Base-by-base conservation (phyloP, 2,797 vertebrate genomes). In the Sebastes goodei region DNA sequence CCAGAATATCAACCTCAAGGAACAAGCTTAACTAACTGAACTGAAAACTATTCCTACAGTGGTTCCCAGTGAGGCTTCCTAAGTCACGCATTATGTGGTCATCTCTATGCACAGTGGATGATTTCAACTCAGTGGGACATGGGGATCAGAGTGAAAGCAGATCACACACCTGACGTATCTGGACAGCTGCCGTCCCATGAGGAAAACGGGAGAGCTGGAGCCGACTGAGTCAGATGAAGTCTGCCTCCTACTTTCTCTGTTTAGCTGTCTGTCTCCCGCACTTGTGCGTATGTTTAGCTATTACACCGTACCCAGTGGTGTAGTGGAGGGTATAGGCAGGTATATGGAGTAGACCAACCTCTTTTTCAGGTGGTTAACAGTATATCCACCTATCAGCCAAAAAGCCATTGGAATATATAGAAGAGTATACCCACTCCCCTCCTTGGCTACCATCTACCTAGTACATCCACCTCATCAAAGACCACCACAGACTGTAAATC, bases 101-200 rank as follows among this genome's bases (percentile, higher is more conserved):
- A 62, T 53, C 29, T 62, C 69, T 61, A 25, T 46, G 17, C 10
- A 46, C 23, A 76, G 69, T 7, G 7, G 75, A 79, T 78, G 76
- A 82, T 38, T 53, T 86, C 63, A 84, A 38, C 20, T 81, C 69
- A 17, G 52, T 10, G 63, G 60, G 71, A 78, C 29, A 10, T 10
- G 23, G 46, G 55, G 6, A 82, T 27, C 46, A 7, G 60, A 66
- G 70, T 25, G n/a, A 29, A 74, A 32, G 23, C 49, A 55, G 65
- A 74, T 80, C 32, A 30, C 30, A 79, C 72, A 79, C 32, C 63
- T 82, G 74, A 82, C n/a, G 4, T 55, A 61, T 76, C 27, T 21
- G 64, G 49, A 65, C 69, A 76, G 83, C 80, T 77, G 72, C 57
- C 33, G 46, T 78, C 61, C 77, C 63, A 2, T 25, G 32, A 76